phyloP scores from a whole-genome alignment of 2,113 vertebrate species.

The Tetraodon nigroviridis region DNA sequence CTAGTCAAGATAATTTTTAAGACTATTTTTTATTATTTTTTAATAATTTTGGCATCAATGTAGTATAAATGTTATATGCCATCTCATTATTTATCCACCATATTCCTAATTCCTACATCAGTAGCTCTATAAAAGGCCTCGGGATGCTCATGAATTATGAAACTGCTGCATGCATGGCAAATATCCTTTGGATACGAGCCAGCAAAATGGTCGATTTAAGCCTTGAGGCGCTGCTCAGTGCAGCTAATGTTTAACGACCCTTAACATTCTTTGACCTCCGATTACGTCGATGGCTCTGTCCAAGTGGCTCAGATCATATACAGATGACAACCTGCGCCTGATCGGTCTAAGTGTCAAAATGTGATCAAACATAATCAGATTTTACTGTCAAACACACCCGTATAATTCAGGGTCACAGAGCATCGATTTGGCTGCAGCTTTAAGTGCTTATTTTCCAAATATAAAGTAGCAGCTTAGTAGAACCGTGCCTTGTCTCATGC shows the following conservation, averaged over 20 bases:
- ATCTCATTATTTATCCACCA: neutral
- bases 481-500: neutral
- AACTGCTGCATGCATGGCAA: conserved; percentile 5
- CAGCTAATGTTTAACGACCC: conserved; percentile 33
- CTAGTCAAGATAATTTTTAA: too few species aligned
- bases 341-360: conserved; percentile 1
- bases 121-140: conserved; percentile 9
- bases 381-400: neutral
- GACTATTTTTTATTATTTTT: too few species aligned
- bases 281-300: conserved; percentile 29
- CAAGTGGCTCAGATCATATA: conserved; percentile 22
- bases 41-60: too few species aligned
- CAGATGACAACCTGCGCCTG: neutral
- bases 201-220: conserved; percentile 21
- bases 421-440: neutral
- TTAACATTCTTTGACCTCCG: conserved; percentile 34
- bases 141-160: conserved; percentile 30
- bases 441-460: neutral
- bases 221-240: conserved; percentile 22
- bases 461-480: neutral
- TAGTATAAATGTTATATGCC: neutral
- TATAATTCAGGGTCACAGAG: neutral
- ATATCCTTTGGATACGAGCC: conserved; percentile 27
- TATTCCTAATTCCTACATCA: conserved; percentile 4
- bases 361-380: conserved; percentile 32